Evolutionary conservation across 2,888 invertebrate genomes (phyloP).

Genomic region (Cyclophora punctaria): DNA sequence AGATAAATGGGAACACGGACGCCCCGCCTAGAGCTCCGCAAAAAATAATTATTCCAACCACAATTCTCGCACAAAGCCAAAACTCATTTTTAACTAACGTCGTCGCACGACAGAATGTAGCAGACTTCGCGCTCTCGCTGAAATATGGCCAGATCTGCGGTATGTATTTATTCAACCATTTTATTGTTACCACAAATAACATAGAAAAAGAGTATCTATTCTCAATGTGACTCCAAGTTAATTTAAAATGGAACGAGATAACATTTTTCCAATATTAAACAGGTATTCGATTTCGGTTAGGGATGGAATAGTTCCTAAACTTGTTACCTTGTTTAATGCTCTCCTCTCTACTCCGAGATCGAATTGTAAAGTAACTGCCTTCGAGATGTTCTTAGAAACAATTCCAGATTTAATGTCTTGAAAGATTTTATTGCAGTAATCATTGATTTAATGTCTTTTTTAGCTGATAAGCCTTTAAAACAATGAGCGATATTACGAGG

Average conservation of each 20-base stretch:
- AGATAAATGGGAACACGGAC: slow-evolving; percentile 46
- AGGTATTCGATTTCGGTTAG: too few species aligned
- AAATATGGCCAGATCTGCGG: slow-evolving; percentile 9
- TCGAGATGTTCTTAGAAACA: not conserved
- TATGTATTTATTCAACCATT: too few species aligned
- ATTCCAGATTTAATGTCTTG: not conserved
- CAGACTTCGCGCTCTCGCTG: slow-evolving; percentile 19
- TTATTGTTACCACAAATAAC: too few species aligned
- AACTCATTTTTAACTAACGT: slow-evolving; percentile 42
- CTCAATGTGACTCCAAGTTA: too few species aligned
- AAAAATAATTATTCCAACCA: slow-evolving; percentile 49
- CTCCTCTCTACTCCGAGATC: not conserved
- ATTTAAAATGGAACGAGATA: too few species aligned
- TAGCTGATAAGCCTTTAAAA: not conserved
- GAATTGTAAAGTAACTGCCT: not conserved
- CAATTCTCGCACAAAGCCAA: slow-evolving; percentile 41
- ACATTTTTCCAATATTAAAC: too few species aligned
- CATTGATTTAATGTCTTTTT: not conserved
- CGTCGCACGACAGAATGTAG: slow-evolving; percentile 31
- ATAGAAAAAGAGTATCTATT: too few species aligned
- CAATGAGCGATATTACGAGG: not conserved
- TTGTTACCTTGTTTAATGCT: not conserved
- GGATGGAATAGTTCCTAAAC: not conserved
- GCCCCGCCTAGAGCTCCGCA: slow-evolving; percentile 30
- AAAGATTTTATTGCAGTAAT: not conserved